phyloP scores from a whole-genome alignment of 2,113 vertebrate genomes.

The Apeltes quadracus region DNA sequence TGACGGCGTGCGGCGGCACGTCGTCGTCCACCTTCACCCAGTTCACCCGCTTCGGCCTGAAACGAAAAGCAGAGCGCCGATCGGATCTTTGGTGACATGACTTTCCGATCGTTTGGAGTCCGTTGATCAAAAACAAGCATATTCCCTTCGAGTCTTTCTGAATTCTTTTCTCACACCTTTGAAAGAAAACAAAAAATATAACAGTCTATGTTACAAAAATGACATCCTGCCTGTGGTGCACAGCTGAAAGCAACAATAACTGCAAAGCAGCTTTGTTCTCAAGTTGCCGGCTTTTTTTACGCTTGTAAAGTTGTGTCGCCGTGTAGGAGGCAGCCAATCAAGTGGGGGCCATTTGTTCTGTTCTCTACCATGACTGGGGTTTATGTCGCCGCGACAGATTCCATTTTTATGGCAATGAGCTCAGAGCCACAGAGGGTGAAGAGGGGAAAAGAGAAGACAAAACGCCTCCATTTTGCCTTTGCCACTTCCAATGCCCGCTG shows the following conservation, averaged over 20 bases:
- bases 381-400: conserved; percentile 57
- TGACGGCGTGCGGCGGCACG: conserved; percentile 92
- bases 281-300: conserved; percentile 47
- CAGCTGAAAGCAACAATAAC: conserved; percentile 32
- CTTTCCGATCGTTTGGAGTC: too few species aligned
- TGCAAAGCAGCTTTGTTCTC: conserved; percentile 30
- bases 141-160: background rate
- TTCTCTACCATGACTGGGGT: conserved; percentile 60
- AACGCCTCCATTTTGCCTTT: conserved; percentile 67
- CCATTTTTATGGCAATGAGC: conserved; percentile 76
- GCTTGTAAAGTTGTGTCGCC: conserved; percentile 19
- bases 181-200: background rate
- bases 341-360: conserved; percentile 48
- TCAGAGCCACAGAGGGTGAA: conserved; percentile 50
- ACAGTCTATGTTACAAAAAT: background rate
- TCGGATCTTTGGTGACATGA: too few species aligned
- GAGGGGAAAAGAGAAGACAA: conserved; percentile 54
- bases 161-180: background rate
- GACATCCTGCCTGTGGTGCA: conserved; percentile 30
- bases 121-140: background rate
- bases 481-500: conserved; percentile 63
- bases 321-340: conserved; percentile 53
- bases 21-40: conserved; percentile 97
- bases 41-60: conserved; percentile 90
- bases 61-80: conserved; percentile 1